Evolutionary conservation across 2,797 vertebrate species (phyloP), one percentile per base, ranked within the genome.

Genomic region (Sorex maritimensis): DNA sequence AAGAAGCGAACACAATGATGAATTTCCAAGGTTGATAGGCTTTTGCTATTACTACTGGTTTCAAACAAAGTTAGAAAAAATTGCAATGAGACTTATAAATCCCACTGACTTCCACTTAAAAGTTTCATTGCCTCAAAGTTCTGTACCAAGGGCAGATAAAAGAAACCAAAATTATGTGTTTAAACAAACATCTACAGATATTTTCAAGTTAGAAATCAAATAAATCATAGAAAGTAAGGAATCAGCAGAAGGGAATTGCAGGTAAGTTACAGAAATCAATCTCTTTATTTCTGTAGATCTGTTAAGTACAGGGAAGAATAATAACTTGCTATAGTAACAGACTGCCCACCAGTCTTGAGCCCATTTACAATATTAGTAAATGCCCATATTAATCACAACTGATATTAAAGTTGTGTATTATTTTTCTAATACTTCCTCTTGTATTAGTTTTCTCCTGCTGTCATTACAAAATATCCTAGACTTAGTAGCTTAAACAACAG

Each of bases 1-100:
- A 49, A 23, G n/a, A 83, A 71, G 65, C 34, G 30, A 86, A 89
- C 74, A 68, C 2, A 9, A 65, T 86, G 2, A 30, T 58, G 38
- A 28, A 3, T 85, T 75, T 12, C 8, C 38, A 86, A 38, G 26
- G 49, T 41, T 80, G n/a, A 73, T 55, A 46, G 19, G 38, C 61
- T n/a, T 7, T 34, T 83, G 30, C 52, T 93, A 26, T 38, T 72
- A 23, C 61, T n/a, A 84, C 58, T 55, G 44, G 5, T 52, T 3
- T 68, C 86, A 93, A 91, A 55, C 8, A 74, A 90, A 88, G 17
- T 28, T 71, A 55, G 58, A 77, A 88, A 79, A 24, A 15, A 44
- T 82, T 86, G 46, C 15, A 65, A 10, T 28, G 61, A 84, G 23
- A 17, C 8, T 58, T 46, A 14, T 1, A 79, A 90, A 80, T 80